Evolutionary conservation across 2,113 vertebrate species (phyloP).

Genomic region (Anthoscopus minutus): DNA sequence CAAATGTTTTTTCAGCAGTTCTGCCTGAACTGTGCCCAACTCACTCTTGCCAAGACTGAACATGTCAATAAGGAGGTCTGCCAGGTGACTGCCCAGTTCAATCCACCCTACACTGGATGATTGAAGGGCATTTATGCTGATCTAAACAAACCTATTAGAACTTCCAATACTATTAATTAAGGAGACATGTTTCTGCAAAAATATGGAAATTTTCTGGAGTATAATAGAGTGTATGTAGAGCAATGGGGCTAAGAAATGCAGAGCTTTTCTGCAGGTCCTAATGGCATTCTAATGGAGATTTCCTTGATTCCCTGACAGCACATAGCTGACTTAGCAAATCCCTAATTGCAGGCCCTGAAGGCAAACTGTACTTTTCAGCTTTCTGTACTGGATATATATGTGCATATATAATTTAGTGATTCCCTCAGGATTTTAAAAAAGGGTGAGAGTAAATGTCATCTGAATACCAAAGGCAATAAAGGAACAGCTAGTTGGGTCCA

Average conservation of each 20-base stretch:
- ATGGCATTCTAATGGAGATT: conserved; percentile 47
- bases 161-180: conserved; percentile 4
- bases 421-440: conserved; percentile 33
- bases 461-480: conserved; percentile 50
- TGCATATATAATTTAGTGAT: conserved; percentile 51
- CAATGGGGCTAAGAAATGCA: background rate
- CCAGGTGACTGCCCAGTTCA: background rate
- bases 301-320: conserved; percentile 33
- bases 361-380: conserved; percentile 43
- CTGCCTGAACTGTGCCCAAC: background rate
- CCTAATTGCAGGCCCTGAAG: conserved; percentile 52
- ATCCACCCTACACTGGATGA: background rate
- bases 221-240: background rate
- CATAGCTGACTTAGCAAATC: conserved; percentile 54
- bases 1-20: background rate
- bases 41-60: background rate
- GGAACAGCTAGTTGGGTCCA: background rate
- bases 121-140: background rate
- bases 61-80: background rate
- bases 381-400: conserved; percentile 24
- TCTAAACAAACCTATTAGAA: conserved; percentile 13
- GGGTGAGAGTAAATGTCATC: conserved; percentile 41
- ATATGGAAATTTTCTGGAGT: background rate
- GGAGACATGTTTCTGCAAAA: background rate
- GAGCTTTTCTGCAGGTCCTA: conserved; percentile 29